Base-by-base conservation (phyloP, 2,797 vertebrate species). In the Xenentodon cancila region DNA sequence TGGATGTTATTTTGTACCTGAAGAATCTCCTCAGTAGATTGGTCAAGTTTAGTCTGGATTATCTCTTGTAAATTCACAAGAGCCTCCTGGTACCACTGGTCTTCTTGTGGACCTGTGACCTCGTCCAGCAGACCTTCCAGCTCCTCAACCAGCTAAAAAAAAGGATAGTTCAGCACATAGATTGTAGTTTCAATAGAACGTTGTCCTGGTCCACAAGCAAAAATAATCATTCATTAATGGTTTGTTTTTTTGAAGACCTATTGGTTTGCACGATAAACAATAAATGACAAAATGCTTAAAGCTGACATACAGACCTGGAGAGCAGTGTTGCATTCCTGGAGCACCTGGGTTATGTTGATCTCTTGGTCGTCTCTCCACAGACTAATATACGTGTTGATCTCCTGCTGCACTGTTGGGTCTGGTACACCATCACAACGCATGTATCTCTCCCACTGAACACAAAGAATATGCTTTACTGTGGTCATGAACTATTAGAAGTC, bases 321-420 rank as follows among this genome's bases (percentile, higher is more conserved):
- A 43, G 96, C 92, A n/a, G 91, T 46, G 43, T 84, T 76, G 53
- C 93, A 95, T 19, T 94, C 91, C 63, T 90, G 18, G 30, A 96
- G 77, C 65, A 97, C 89, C 0, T 44, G 43, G 9, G 86, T 80
- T 37, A 96, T 52, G 18, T 91, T 85, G 27, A 93, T 79, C 13
- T 93, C 88, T 17, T 66, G 77, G 54, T 96, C 89, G 18, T 97
- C 96, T 62, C 64, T 82, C 95, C 95, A 98, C 59, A 97, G 77
- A 65, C 83, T 95, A 67, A 98, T 93, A 62, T 94, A 98, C 19
- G 93, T 93, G 69, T 99, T 98, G 16, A 98, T 91, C 45, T 98
- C 95, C 51, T 71, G 89, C 32, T 89, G 81, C 0, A 91, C 32
- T 0, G 88, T 65, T n/a, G 96, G 95, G 48, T 99, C 94, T 20